Base-by-base conservation (phyloP, 1,140 invertebrate genomes). In the Hylyphantes graminicola region DNA sequence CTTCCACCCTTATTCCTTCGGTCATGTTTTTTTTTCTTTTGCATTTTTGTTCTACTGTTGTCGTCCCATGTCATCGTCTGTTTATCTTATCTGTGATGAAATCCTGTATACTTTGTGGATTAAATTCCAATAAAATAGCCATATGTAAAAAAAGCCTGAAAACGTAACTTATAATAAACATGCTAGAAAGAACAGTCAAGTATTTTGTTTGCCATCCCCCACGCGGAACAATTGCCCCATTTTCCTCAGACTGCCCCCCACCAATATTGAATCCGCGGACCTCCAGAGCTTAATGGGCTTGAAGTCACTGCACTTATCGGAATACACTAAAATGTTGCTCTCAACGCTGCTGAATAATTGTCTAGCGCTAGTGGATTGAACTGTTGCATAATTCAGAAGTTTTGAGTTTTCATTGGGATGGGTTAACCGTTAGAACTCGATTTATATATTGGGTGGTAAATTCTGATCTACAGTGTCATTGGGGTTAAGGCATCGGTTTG, bases 401-500 rank as follows among this genome's bases (percentile, higher is more conserved):
- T 35, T 10, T 12, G 67, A 70, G 15, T 70, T 70, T 70, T 70
- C 67, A 70, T 70, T 51, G 48, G 50, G 35, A 35, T 70, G 50
- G 67, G 53, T 70, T 51, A 70, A 70, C 67, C 48, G 67, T 70
- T 70, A 70, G 67, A 70, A 53, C 53, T 51, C 11, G 67, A 70
- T 70, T 70, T 70, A n/a, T 51, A 70, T 70, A 53, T 51, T 7
- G 50, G 67, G 50, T 53, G 67, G 15, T 70, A 51, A 68, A 9
- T 15, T 68, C 35, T 12, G 48, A 51, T 70, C 67, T 1, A 35
- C 35, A 35, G 35, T 35, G n/a, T n/a, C n/a, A n/a, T 35, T 5
- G 35, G 35, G 35, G 35, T 35, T 35, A 35, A 5, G 35, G 35
- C 35, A 35, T 35, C 35, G 35, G 35, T 35, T 35, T 35, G 35